Evolutionary conservation across 1,140 invertebrate genomes (phyloP).

Genomic region (Formica exsecta): DNA sequence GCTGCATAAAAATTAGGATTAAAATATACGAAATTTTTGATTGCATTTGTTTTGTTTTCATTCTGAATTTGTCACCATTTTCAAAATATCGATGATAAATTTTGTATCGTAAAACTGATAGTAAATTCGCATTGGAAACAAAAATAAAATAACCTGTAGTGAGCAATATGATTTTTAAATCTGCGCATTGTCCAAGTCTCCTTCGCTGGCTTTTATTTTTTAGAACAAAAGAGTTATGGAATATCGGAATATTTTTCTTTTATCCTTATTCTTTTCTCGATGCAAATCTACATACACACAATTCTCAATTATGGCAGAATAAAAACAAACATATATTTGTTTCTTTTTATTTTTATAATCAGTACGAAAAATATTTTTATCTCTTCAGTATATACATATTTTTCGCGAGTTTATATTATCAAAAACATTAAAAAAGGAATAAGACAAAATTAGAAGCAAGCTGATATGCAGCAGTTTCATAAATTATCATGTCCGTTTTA

Average conservation of each 20-base stretch:
- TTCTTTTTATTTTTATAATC: not conserved
- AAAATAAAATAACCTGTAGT: conserved; percentile 25
- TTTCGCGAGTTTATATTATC: not conserved
- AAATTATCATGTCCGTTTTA: not conserved
- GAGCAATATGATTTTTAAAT: conserved; percentile 43
- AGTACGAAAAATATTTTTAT: not conserved
- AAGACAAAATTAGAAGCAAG: not conserved
- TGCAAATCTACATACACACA: conserved; percentile 1
- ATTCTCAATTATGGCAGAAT: not conserved
- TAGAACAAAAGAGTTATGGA: conserved; percentile 13
- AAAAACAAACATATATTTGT: not conserved
- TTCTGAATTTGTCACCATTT: not conserved
- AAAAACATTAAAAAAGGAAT: not conserved
- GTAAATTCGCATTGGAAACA: conserved; percentile 17
- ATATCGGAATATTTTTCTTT: not conserved
- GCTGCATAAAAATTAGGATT: not conserved
- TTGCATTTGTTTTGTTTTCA: conserved; percentile 1
- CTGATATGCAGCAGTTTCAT: not conserved
- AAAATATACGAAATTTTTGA: not conserved
- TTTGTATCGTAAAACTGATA: conserved; percentile 8
- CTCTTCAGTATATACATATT: not conserved
- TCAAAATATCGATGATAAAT: conserved; percentile 11
- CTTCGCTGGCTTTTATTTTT: conserved; percentile 13
- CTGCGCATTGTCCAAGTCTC: not conserved
- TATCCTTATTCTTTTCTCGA: not conserved